Percentiles rank a stretch among this genome's conserved stretches.
These are phyloP conservation scores for Pipistrellus kuhlii DNA, from an alignment of 2,797 vertebrate species.

Conservation along the genomic window DNA sequence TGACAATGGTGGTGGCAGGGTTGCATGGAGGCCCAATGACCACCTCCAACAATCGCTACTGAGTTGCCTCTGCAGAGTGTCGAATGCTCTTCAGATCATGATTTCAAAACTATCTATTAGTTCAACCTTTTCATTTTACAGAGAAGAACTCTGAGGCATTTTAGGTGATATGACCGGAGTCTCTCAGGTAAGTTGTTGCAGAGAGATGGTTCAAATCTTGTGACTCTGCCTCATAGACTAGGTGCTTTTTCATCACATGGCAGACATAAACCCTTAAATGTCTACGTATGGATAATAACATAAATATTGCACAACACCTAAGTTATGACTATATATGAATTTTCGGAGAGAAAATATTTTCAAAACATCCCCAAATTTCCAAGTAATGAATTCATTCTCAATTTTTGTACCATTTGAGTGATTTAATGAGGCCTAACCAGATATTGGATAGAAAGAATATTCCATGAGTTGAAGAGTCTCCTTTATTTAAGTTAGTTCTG, in stretches of 20 bases:
- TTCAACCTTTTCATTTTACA: neutral
- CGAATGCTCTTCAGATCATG: neutral
- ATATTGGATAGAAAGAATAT: slow-evolving; percentile 7
- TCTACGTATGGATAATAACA: neutral
- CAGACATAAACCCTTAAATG: neutral
- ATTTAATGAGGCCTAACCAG: slow-evolving; percentile 1
- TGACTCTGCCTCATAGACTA: neutral
- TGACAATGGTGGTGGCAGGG: neutral
- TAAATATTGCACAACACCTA: neutral
- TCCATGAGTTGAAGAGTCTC: neutral
- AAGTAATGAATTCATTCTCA: neutral
- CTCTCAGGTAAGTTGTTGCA: neutral
- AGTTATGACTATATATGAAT: neutral
- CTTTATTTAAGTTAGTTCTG: slow-evolving; percentile 48
- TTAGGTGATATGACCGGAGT: neutral
- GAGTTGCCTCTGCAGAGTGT: neutral
- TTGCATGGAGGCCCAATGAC: rapidly evolving
- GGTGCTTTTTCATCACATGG: neutral
- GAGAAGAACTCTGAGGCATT: neutral
- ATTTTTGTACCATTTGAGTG: slow-evolving; percentile 33
- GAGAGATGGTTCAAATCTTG: neutral
- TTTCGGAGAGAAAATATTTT: slow-evolving; percentile 49
- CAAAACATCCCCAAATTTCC: neutral
- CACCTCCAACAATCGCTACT: neutral
- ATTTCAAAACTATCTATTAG: neutral